A percentile compares a stretch with the other conserved stretches of the same genome.
phyloP scores from a whole-genome alignment of 1,140 invertebrate genomes.

The Uloborus diversus region DNA sequence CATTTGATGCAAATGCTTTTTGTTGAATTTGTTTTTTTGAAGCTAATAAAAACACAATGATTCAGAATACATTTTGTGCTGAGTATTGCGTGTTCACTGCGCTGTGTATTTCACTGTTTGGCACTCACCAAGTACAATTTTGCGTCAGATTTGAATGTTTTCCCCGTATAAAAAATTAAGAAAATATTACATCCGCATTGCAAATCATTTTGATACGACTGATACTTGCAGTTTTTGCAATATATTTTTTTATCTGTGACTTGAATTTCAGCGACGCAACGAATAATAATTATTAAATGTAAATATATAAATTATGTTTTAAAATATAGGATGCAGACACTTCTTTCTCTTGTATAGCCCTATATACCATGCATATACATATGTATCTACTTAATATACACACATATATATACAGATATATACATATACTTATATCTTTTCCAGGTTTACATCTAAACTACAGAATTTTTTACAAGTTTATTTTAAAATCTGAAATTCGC shows the following conservation, averaged over 20 bases:
- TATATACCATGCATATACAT: neutral
- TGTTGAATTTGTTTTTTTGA: neutral
- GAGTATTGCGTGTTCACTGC: neutral
- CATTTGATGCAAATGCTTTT: slow-evolving; percentile 17
- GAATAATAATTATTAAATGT: too few species aligned
- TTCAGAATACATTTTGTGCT: neutral
- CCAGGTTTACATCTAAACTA: neutral
- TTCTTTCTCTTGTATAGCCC: too few species aligned
- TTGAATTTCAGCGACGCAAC: too few species aligned
- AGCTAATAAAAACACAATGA: neutral
- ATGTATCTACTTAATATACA: neutral
- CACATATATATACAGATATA: neutral
- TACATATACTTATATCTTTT: neutral
- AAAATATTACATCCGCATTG: neutral
- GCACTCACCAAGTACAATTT: neutral
- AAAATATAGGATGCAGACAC: too few species aligned
- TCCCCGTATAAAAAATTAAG: neutral
- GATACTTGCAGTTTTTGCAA: too few species aligned
- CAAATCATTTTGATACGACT: too few species aligned
- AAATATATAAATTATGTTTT: too few species aligned
- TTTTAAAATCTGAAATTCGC: neutral
- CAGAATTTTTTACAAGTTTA: neutral
- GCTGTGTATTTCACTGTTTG: neutral
- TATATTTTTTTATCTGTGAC: too few species aligned
- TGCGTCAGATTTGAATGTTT: neutral